Conservation (phyloP, 2,797 vertebrate species). For the Hypotaenidia okinawae region DNA sequence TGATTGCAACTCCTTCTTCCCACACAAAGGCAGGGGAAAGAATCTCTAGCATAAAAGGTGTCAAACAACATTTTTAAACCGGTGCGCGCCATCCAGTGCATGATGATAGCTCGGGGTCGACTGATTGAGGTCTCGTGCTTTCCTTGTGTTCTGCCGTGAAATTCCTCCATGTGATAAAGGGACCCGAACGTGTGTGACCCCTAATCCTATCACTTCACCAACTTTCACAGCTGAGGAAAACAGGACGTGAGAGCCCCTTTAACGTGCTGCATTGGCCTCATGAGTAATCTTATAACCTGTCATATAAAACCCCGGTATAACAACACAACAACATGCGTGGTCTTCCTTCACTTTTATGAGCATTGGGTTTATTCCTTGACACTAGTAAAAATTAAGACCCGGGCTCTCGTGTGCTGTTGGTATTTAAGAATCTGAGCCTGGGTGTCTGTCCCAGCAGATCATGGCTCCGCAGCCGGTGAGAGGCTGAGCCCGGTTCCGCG, state of each 20-base stretch:
- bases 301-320: background rate
- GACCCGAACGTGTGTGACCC: background rate
- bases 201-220: background rate
- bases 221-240: background rate
- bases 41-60: background rate
- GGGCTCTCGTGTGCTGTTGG: background rate
- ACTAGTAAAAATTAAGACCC: background rate
- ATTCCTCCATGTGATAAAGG: background rate
- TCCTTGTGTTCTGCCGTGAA: background rate
- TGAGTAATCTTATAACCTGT: background rate
- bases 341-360: background rate
- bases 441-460: background rate
- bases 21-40: background rate
- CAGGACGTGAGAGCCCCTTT: background rate
- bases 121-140: background rate
- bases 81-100: rapidly evolving
- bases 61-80: background rate
- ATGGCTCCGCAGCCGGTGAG: background rate
- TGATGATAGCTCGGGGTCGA: background rate
- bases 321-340: background rate
- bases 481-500: background rate
- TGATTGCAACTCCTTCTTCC: background rate
- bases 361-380: background rate
- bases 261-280: background rate
- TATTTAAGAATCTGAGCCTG: background rate